Conservation (phyloP, 2,888 invertebrate species). For the Malacosoma neustria region DNA sequence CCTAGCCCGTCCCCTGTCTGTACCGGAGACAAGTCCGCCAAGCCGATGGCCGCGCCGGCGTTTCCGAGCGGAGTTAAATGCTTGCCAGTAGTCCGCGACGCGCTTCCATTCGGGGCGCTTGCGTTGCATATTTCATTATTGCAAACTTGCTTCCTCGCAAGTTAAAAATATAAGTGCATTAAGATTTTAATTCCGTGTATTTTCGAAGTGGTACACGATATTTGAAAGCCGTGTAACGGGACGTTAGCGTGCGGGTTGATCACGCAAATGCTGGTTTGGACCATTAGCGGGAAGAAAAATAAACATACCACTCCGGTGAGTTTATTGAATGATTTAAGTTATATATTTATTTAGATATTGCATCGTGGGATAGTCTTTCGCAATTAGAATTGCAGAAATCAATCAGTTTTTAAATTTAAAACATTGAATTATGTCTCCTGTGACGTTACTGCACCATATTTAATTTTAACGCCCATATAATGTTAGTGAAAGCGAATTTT, state of each 20-base stretch:
- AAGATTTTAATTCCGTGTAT: conserved; percentile 32
- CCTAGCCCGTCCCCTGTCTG: not conserved
- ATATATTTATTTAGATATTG: not conserved
- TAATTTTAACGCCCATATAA: not conserved
- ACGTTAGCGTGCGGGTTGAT: conserved; percentile 38
- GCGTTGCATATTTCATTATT: conserved; percentile 21
- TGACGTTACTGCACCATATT: conserved; percentile 9
- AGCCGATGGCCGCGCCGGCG: conserved; percentile 20
- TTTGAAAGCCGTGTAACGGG: conserved; percentile 31
- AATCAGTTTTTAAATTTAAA: not conserved
- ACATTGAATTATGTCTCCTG: conserved; percentile 10
- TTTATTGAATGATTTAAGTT: conserved; percentile 32
- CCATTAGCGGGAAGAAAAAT: conserved; percentile 50
- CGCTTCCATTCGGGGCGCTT: conserved; percentile 36
- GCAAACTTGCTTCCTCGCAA: conserved; percentile 36
- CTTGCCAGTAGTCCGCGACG: conserved; percentile 44
- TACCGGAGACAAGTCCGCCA: conserved; percentile 44
- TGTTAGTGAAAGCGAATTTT: conserved; percentile 39
- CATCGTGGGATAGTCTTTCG: not conserved
- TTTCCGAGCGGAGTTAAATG: conserved; percentile 24
- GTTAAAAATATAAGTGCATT: conserved; percentile 39
- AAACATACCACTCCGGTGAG: conserved; percentile 66
- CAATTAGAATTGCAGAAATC: not conserved
- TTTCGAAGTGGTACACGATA: conserved; percentile 31
- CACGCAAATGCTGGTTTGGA: conserved; percentile 49